Evolutionary conservation across 92 coral and sea anemone species (phyloP).

Genomic region (Porites rus): DNA sequence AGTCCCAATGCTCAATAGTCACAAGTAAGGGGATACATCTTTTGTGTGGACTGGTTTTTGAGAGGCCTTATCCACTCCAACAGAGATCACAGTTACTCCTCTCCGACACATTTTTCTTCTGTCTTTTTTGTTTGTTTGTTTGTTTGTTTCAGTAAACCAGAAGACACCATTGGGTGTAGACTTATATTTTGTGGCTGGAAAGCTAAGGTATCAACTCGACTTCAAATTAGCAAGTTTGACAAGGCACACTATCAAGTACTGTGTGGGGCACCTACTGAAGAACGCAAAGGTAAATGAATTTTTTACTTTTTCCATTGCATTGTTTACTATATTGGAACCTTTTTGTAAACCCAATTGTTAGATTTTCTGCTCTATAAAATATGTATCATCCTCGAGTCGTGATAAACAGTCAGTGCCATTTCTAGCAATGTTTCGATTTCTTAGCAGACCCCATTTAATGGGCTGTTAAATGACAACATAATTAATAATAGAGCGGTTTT

Average conservation of each 20-base stretch:
- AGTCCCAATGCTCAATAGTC: too few relatives aligned
- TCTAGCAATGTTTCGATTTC: background rate
- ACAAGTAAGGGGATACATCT: too few relatives aligned
- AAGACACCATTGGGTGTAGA: conserved; percentile 63
- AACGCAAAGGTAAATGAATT: conserved; percentile 1
- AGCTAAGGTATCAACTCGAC: conserved; percentile 83
- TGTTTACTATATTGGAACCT: background rate
- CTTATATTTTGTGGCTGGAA: conserved; percentile 91
- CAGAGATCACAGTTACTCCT: too few relatives aligned
- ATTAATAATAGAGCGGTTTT: too few relatives aligned
- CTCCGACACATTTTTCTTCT: too few relatives aligned
- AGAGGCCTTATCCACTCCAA: too few relatives aligned
- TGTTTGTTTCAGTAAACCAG: conserved; percentile 56
- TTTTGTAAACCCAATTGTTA: background rate
- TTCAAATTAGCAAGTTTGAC: conserved; percentile 76
- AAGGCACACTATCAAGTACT: conserved; percentile 74
- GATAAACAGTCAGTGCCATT: too few relatives aligned
- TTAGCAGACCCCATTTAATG: background rate
- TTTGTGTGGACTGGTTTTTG: too few relatives aligned
- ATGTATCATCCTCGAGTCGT: too few relatives aligned
- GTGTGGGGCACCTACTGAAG: conserved; percentile 66
- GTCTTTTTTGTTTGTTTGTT: background rate
- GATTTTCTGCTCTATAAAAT: background rate
- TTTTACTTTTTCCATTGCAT: background rate
- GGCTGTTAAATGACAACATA: too few relatives aligned